phyloP scores from a whole-genome alignment of 2,797 vertebrate genomes.

The Acipenser transmontanus region DNA sequence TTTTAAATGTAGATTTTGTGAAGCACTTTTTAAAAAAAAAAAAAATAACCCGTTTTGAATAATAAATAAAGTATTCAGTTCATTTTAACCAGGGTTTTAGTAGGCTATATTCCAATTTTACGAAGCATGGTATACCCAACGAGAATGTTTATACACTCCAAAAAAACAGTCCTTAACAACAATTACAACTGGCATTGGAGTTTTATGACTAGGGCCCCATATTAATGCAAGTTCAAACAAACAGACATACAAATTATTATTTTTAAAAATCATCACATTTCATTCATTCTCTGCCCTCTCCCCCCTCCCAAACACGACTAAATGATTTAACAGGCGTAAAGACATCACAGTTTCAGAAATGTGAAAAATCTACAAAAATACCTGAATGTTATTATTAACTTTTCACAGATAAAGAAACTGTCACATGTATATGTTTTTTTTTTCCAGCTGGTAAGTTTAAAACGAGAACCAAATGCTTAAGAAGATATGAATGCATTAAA shows the following conservation, averaged over 20 bases:
- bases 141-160: too few relatives aligned
- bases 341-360: slow-evolving; percentile 32
- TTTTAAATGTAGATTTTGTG: too few relatives aligned
- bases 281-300: slow-evolving; percentile 32
- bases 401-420: slow-evolving; percentile 53
- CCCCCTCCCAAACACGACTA: slow-evolving; percentile 39
- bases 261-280: not conserved
- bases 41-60: too few relatives aligned
- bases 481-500: slow-evolving; percentile 54
- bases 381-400: slow-evolving; percentile 62
- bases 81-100: too few relatives aligned
- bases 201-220: not conserved
- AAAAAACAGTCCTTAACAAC: too few relatives aligned
- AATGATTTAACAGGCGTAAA: slow-evolving; percentile 27
- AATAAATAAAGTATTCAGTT: too few relatives aligned
- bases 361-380: slow-evolving; percentile 42
- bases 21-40: too few relatives aligned
- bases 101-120: too few relatives aligned
- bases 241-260: slow-evolving; percentile 2
- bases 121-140: too few relatives aligned
- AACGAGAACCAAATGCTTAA: slow-evolving; percentile 63
- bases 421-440: slow-evolving; percentile 33
- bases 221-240: not conserved
- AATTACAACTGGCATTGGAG: too few relatives aligned
- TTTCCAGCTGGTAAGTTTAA: slow-evolving; percentile 42